phyloP scores from a whole-genome alignment of 2,113 vertebrate genomes.

The Vulpes vulpes region DNA sequence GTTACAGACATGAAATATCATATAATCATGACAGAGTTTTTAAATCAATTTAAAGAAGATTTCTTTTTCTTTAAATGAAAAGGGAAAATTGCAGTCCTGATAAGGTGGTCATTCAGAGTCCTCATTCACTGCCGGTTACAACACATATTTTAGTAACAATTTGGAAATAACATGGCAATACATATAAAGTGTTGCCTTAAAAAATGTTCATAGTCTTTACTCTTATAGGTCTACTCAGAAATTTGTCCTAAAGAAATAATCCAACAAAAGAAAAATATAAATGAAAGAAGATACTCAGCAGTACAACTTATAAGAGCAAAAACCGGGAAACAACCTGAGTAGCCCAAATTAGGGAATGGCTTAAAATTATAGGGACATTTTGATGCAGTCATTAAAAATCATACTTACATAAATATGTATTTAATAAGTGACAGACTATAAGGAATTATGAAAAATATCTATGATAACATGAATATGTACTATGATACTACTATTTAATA shows the following conservation, averaged over 20 bases:
- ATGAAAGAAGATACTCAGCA: not conserved
- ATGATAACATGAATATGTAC: not conserved
- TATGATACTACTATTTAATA: not conserved
- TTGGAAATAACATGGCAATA: not conserved
- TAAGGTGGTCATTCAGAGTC: too few relatives aligned
- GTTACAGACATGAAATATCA: not conserved
- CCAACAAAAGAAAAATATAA: constrained; percentile 1
- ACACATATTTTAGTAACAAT: not conserved
- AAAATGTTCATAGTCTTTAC: not conserved
- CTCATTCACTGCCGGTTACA: not conserved
- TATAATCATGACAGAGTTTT: not conserved
- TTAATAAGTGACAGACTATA: not conserved
- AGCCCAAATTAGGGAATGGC: not conserved
- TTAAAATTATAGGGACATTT: not conserved
- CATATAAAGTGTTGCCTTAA: not conserved
- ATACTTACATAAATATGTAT: not conserved
- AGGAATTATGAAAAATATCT: not conserved
- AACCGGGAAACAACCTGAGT: not conserved
- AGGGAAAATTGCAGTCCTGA: not conserved
- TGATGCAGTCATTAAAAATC: not conserved
- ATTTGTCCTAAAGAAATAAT: constrained; percentile 10
- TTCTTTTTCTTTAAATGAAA: not conserved
- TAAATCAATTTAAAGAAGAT: not conserved
- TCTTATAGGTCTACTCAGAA: not conserved
- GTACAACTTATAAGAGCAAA: not conserved